Evolutionary conservation across 2,113 vertebrate species (phyloP).

Genomic region (Festucalex cinctus): DNA sequence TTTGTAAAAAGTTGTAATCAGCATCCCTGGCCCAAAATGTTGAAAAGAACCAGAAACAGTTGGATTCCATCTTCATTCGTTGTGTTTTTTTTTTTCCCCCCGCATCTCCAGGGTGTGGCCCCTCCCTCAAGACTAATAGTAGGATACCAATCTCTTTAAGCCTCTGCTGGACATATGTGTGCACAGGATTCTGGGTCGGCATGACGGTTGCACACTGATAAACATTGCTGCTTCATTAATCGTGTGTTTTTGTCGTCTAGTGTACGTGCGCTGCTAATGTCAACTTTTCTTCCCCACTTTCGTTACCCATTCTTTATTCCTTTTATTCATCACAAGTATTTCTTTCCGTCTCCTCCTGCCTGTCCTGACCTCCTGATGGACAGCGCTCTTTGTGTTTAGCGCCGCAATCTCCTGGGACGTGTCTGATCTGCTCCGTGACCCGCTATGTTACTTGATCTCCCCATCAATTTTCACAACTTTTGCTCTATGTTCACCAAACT

Average conservation of each 20-base stretch:
- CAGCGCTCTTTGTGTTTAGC: neutral
- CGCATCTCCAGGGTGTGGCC: constrained; percentile 78
- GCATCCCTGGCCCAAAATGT: neutral
- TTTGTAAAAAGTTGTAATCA: constrained; percentile 3
- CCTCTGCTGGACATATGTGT: constrained; percentile 65
- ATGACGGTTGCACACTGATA: constrained; percentile 25
- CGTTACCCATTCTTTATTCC: neutral
- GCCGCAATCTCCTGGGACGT: neutral
- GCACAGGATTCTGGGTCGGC: constrained; percentile 41
- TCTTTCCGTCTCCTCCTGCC: constrained; percentile 3
- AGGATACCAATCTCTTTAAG: constrained; percentile 87
- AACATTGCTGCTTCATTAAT: constrained; percentile 19
- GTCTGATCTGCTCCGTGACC: neutral
- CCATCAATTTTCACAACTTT: constrained; percentile 9
- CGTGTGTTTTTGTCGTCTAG: constrained; percentile 15
- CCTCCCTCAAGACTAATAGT: constrained; percentile 90
- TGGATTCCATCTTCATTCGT: constrained; percentile 39
- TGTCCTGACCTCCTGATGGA: constrained; percentile 17
- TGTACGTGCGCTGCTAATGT: constrained; percentile 2
- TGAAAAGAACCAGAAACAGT: neutral
- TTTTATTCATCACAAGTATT: constrained; percentile 6
- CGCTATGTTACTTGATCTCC: neutral
- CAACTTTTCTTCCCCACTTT: constrained; percentile 4
- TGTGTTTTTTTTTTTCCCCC: constrained; percentile 34
- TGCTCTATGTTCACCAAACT: constrained; percentile 1